These are phyloP conservation scores for Scrobipalpa atriplicella DNA, from an alignment of 2,888 invertebrate species.

Conservation along the genomic window DNA sequence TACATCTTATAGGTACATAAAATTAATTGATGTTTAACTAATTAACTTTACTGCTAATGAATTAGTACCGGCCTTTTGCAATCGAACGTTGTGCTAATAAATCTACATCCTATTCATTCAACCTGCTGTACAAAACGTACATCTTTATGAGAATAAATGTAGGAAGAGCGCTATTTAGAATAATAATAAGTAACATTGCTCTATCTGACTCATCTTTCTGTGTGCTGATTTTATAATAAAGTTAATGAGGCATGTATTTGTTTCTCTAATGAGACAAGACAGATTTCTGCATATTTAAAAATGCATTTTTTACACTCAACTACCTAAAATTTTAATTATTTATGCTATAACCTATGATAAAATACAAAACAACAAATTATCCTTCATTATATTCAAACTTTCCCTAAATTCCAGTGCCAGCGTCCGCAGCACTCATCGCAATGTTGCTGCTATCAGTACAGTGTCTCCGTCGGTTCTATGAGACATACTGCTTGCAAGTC, in stretches of 20 bases:
- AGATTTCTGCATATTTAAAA: too few species aligned
- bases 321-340: too few species aligned
- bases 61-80: neutral
- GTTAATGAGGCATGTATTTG: too few species aligned
- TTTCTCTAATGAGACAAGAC: too few species aligned
- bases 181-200: too few species aligned
- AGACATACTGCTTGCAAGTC: slow-evolving; percentile 90
- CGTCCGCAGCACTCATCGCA: slow-evolving; percentile 83
- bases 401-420: slow-evolving; percentile 78
- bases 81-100: neutral
- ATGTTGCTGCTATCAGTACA: slow-evolving; percentile 86
- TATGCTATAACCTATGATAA: neutral
- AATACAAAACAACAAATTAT: neutral
- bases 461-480: slow-evolving; percentile 89
- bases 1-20: slow-evolving; percentile 17
- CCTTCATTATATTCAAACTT: too few species aligned
- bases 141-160: neutral
- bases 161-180: neutral
- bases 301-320: too few species aligned
- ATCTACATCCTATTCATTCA: neutral
- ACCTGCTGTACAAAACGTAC: neutral
- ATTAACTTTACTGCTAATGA: neutral
- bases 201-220: too few species aligned
- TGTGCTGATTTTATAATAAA: neutral
- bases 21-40: neutral